These are phyloP conservation scores for Stenotaenia linearis DNA, from an alignment of 2,888 invertebrate species.

Conservation along the genomic window DNA sequence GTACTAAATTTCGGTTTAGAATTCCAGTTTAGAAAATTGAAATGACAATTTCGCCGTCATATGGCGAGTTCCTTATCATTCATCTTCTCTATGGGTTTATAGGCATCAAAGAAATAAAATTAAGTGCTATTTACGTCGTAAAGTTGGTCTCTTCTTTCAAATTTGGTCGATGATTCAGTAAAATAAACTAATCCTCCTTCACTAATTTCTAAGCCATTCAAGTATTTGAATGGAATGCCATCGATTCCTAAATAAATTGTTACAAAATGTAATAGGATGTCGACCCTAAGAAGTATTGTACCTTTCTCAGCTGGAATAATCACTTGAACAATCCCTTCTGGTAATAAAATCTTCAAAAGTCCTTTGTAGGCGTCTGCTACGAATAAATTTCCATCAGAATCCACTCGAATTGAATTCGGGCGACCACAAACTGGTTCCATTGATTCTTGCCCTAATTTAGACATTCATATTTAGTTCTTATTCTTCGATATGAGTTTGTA, in stretches of 20 bases:
- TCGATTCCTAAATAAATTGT: constrained; percentile 17
- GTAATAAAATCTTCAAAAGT: constrained; percentile 29
- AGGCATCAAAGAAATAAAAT: neutral
- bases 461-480: neutral
- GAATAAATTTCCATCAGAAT: constrained; percentile 27
- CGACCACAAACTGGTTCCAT: constrained; percentile 31
- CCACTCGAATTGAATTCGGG: constrained; percentile 27
- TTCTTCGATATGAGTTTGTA: no score
- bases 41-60: neutral
- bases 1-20: neutral
- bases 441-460: neutral
- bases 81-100: neutral
- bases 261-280: no score
- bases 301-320: constrained; percentile 27
- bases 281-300: neutral
- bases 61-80: neutral
- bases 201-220: constrained; percentile 30
- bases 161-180: constrained; percentile 32
- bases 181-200: constrained; percentile 31
- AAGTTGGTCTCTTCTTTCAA: constrained; percentile 27
- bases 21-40: neutral
- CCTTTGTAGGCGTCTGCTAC: constrained; percentile 34
- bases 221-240: constrained; percentile 30
- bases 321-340: constrained; percentile 27
- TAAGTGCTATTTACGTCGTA: constrained; percentile 30